Evolutionary conservation across 1,140 invertebrate genomes (phyloP).

Genomic region (Adoxophyes honmai): DNA sequence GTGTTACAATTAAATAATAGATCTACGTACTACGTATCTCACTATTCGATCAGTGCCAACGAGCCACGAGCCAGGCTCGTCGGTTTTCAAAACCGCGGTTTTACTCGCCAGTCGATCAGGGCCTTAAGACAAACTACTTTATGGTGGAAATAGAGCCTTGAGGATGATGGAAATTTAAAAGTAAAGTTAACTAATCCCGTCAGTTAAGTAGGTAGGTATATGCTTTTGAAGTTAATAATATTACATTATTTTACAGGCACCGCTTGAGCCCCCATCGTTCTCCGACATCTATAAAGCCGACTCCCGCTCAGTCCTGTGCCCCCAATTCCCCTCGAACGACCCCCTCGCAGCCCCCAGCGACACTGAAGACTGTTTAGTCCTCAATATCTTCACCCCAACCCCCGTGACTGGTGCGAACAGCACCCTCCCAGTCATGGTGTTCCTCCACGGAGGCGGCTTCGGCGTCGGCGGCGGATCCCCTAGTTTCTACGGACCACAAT

Average conservation of each 20-base stretch:
- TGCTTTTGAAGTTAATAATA: background rate
- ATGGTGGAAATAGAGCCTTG: no score
- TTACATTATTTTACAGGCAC: constrained; percentile 44
- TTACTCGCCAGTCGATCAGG: no score
- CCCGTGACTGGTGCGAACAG: constrained; percentile 34
- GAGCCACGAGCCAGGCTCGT: no score
- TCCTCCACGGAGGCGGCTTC: constrained; percentile 81
- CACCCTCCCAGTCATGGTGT: constrained; percentile 79
- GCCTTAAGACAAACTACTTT: no score
- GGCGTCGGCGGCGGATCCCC: constrained; percentile 72
- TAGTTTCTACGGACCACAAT: constrained; percentile 74
- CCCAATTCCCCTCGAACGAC: constrained; percentile 56
- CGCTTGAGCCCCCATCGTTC: constrained; percentile 43
- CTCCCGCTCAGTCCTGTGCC: constrained; percentile 46
- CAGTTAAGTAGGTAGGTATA: background rate
- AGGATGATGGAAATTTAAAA: no score
- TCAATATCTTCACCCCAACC: constrained; percentile 79
- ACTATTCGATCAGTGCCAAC: no score
- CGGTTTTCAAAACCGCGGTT: no score
- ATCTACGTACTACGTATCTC: no score
- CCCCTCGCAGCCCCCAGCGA: constrained; percentile 53
- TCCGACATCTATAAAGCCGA: constrained; percentile 55
- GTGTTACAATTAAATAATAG: no score
- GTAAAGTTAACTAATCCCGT: no score
- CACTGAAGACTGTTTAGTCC: constrained; percentile 78